Conservation (phyloP, 2,113 vertebrate species). For the Chionis minor region DNA sequence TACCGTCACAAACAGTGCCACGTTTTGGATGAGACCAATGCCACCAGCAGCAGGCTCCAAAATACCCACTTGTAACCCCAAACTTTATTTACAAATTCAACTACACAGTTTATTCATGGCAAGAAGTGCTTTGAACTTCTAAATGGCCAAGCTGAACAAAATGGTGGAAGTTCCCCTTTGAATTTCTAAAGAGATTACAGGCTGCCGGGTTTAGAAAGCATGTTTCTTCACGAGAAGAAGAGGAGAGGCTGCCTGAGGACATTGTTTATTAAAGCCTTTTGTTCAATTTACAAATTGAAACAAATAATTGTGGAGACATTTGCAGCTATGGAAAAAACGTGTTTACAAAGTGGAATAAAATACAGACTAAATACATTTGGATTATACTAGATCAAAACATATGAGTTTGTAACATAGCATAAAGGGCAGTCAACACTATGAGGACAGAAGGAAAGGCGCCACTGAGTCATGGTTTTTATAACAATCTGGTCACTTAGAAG, state of each 20-base stretch:
- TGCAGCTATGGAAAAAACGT: slow-evolving; percentile 79
- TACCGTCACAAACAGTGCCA: neutral
- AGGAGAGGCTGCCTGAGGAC: slow-evolving; percentile 65
- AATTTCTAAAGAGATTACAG: slow-evolving; percentile 23
- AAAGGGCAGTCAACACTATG: neutral
- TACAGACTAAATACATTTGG: slow-evolving; percentile 80
- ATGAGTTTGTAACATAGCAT: slow-evolving; percentile 46
- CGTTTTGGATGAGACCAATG: neutral
- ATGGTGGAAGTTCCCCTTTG: neutral
- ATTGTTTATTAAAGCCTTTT: slow-evolving; percentile 79
- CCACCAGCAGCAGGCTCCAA: neutral
- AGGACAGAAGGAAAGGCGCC: slow-evolving; percentile 67
- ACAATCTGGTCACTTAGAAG: slow-evolving; percentile 50
- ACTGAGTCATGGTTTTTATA: slow-evolving; percentile 56
- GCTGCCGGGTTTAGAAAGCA: slow-evolving; percentile 9
- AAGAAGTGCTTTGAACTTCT: slow-evolving; percentile 21
- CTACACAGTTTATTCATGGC: neutral
- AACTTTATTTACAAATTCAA: slow-evolving; percentile 3
- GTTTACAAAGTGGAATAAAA: slow-evolving; percentile 79
- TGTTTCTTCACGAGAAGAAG: slow-evolving; percentile 30
- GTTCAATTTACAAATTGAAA: slow-evolving; percentile 81
- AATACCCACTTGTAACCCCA: neutral
- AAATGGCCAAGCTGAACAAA: slow-evolving; percentile 37
- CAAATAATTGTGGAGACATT: slow-evolving; percentile 80
- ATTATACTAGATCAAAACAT: slow-evolving; percentile 68